A percentile compares a stretch with the other conserved stretches of the same genome.
phyloP scores from a whole-genome alignment of 2,797 vertebrate species.

The Melanotaenia nigrans region DNA sequence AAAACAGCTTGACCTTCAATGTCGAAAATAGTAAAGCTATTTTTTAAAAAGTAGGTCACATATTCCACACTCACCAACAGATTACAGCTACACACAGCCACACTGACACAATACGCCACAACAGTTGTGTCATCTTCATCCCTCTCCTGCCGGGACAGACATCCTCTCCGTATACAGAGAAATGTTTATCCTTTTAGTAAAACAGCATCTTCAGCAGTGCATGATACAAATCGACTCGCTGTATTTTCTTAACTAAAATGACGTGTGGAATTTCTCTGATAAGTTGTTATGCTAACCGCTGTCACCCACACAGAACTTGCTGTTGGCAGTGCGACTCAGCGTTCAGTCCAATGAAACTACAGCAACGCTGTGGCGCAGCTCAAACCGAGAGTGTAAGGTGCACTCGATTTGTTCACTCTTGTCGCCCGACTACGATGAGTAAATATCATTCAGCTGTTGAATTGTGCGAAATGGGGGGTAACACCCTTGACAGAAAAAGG shows the following conservation, averaged over 20 bases:
- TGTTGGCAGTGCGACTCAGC: neutral
- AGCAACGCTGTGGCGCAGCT: constrained; percentile 51
- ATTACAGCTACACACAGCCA: constrained; percentile 66
- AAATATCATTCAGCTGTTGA: neutral
- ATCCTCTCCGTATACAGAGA: constrained; percentile 57
- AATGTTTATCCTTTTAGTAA: constrained; percentile 10
- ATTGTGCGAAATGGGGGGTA: neutral
- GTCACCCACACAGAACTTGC: constrained; percentile 35
- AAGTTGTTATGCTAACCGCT: constrained; percentile 49
- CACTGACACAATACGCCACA: constrained; percentile 70
- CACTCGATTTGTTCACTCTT: neutral
- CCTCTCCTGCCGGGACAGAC: constrained; percentile 73
- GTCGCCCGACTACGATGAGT: constrained; percentile 4
- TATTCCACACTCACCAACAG: constrained; percentile 66
- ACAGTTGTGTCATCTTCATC: constrained; percentile 75
- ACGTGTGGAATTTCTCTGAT: neutral
- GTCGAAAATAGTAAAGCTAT: neutral
- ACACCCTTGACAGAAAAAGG: too few species aligned
- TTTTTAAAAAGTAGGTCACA: rapidly evolving
- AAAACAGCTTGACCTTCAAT: neutral
- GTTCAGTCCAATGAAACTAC: constrained; percentile 58
- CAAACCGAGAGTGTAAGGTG: constrained; percentile 14
- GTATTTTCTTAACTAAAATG: neutral
- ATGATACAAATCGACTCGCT: neutral
- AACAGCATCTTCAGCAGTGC: neutral